These are phyloP conservation scores for Heterodera schachtii DNA, from an alignment of 1,140 invertebrate genomes.

Conservation along the genomic window DNA sequence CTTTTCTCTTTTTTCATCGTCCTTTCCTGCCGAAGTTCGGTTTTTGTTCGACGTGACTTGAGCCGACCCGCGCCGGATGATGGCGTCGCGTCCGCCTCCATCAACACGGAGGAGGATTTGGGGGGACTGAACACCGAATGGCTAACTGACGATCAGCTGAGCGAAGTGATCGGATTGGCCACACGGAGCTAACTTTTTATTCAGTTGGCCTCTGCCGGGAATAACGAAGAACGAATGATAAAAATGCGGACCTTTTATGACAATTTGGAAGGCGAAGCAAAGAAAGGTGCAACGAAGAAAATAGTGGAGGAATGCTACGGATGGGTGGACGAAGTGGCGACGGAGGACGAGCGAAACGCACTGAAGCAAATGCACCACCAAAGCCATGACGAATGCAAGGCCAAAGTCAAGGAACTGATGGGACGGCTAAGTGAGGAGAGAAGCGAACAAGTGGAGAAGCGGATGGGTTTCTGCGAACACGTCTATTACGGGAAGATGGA, in stretches of 20 bases:
- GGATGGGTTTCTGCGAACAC: conserved; percentile 39
- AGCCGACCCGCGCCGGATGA: not conserved
- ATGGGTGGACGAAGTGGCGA: conserved; percentile 36
- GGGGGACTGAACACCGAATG: conserved; percentile 26
- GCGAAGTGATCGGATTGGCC: conserved; percentile 19
- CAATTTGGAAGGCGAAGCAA: conserved; percentile 16
- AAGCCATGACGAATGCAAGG: conserved; percentile 31
- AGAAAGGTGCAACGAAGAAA: conserved; percentile 31
- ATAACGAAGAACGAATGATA: conserved; percentile 4
- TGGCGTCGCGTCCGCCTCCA: not conserved
- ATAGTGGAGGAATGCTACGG: conserved; percentile 41
- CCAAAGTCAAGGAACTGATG: conserved; percentile 28
- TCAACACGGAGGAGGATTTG: conserved; percentile 21
- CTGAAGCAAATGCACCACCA: conserved; percentile 31
- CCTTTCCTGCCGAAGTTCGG: not conserved
- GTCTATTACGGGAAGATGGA: conserved; percentile 45
- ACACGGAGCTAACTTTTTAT: not conserved
- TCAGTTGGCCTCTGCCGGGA: conserved; percentile 1
- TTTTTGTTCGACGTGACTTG: not conserved
- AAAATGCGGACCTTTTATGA: conserved; percentile 34
- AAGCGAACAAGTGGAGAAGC: conserved; percentile 26
- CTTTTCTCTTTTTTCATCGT: not conserved
- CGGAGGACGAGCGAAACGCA: conserved; percentile 37
- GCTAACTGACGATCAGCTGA: conserved; percentile 39
- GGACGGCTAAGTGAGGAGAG: conserved; percentile 29